These are phyloP conservation scores for Chionoecetes opilio DNA, from an alignment of 1,140 invertebrate species.

Conservation along the genomic window DNA sequence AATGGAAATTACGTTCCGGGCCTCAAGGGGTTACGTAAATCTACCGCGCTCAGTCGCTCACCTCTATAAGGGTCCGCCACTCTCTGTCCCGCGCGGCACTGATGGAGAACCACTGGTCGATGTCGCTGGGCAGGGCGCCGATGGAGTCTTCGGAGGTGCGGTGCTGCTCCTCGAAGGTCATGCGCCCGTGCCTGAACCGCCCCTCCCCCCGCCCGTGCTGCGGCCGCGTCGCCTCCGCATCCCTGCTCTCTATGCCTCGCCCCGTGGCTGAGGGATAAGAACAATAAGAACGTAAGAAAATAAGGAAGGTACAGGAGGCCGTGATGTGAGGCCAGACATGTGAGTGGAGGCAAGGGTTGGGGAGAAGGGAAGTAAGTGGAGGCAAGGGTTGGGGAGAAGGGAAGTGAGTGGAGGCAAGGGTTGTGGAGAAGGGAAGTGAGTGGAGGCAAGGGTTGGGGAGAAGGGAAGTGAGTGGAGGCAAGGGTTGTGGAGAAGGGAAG, in stretches of 20 bases:
- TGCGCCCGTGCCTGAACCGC: slow-evolving; percentile 54
- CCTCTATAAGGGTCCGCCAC: slow-evolving; percentile 65
- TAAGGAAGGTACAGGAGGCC: no score
- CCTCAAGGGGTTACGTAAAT: no score
- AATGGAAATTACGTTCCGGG: no score
- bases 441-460: no score
- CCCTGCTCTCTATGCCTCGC: slow-evolving; percentile 62
- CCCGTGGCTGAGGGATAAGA: slow-evolving; percentile 14
- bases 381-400: no score
- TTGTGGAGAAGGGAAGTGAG: no score
- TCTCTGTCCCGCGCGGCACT: slow-evolving; percentile 55
- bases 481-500: no score
- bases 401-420: no score
- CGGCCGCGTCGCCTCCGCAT: slow-evolving; percentile 52
- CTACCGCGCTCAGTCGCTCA: no score
- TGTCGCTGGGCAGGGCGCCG: slow-evolving; percentile 57
- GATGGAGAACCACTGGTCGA: slow-evolving; percentile 67
- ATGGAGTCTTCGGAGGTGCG: slow-evolving; percentile 53
- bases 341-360: neutral
- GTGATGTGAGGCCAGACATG: neutral
- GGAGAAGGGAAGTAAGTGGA: no score
- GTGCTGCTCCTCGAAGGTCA: slow-evolving; percentile 50
- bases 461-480: no score
- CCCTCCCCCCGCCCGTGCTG: slow-evolving; percentile 67
- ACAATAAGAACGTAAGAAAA: neutral